Conservation (phyloP, 2,888 invertebrate species). For the Peribatodes rhomboidaria region DNA sequence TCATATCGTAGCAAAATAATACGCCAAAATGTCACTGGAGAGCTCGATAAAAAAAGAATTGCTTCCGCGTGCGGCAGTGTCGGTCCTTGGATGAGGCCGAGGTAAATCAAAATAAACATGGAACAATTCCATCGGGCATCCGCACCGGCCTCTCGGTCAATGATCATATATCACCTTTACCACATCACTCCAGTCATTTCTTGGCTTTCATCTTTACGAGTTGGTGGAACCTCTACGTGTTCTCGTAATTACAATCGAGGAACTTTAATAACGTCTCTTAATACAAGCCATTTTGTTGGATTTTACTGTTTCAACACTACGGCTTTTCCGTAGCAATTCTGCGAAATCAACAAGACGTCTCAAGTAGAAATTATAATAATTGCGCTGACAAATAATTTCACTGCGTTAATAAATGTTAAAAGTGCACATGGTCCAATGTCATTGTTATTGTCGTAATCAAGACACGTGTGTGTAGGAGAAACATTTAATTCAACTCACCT, state of each 20-base stretch:
- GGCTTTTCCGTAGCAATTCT: slow-evolving; percentile 44
- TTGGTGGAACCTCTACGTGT: slow-evolving; percentile 45
- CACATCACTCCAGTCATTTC: slow-evolving; percentile 47
- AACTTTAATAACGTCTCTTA: slow-evolving; percentile 53
- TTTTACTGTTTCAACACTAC: slow-evolving; percentile 55
- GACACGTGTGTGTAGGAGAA: not conserved
- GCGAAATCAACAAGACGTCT: slow-evolving; percentile 49
- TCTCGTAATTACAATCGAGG: slow-evolving; percentile 54
- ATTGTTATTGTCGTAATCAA: not conserved
- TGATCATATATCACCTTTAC: slow-evolving; percentile 44
- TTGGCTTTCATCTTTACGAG: slow-evolving; percentile 52
- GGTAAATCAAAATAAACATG: slow-evolving; percentile 68
- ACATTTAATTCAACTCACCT: slow-evolving; percentile 72
- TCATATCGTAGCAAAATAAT: slow-evolving; percentile 57
- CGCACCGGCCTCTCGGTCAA: slow-evolving; percentile 46
- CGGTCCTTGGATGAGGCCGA: slow-evolving; percentile 56
- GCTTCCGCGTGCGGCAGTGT: slow-evolving; percentile 61
- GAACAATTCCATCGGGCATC: slow-evolving; percentile 55
- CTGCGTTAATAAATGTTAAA: slow-evolving; percentile 7
- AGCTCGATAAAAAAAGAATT: slow-evolving; percentile 59
- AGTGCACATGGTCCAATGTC: not conserved
- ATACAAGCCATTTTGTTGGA: slow-evolving; percentile 53
- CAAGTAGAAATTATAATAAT: slow-evolving; percentile 37
- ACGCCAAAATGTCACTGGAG: slow-evolving; percentile 66
- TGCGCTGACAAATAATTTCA: slow-evolving; percentile 19